Evolutionary conservation across 2,113 vertebrate species (phyloP), one percentile per base, ranked within the genome.

Genomic region (Empidonax alnorum): DNA sequence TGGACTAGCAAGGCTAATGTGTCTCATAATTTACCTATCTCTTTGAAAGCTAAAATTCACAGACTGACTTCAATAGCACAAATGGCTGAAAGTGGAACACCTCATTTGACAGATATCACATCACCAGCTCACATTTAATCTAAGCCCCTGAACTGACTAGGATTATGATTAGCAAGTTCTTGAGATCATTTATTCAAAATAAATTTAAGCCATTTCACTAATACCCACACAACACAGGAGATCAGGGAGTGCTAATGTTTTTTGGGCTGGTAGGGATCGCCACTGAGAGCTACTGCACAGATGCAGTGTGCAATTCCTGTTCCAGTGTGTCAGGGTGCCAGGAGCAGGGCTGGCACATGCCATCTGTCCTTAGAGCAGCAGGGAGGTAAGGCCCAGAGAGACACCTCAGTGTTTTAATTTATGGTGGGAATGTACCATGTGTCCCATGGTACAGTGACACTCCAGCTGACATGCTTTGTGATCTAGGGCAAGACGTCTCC

Each of bases 261-360:
- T 66, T 56, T 19, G 39, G 53, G 42, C 23, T 63, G 55, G 25
- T 18, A 25, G 73, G 19, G 25, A 73, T 33, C 0, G 0, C 12
- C n/a, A n/a, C 0, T 14, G 18, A n/a, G 50, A 89, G 23, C 25
- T 59, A 12, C 12, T 4, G 9, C 55, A 35, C 13, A 37, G 73
- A 9, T 6, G 19, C 19, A 25, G 41, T 2, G 9, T 16, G n/a
- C 5, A 14, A 44, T 12, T 46, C 35, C 72, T 61, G 18, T 21
- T 78, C 15, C 62, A 53, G 28, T 0, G 0, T 0, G 1, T 0
- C n/a, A 33, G 24, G 61, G 15, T 42, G n/a, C 8, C 78, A 52
- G 72, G 12, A 68, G 55, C 3, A 0, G 27, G 35, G 37, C 75
- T 76, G 63, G 52, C 27, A 44, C 0, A 0, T 27, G 50, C 17